Conservation (phyloP, 1,140 invertebrate species). For the Pectinophora gossypiella region DNA sequence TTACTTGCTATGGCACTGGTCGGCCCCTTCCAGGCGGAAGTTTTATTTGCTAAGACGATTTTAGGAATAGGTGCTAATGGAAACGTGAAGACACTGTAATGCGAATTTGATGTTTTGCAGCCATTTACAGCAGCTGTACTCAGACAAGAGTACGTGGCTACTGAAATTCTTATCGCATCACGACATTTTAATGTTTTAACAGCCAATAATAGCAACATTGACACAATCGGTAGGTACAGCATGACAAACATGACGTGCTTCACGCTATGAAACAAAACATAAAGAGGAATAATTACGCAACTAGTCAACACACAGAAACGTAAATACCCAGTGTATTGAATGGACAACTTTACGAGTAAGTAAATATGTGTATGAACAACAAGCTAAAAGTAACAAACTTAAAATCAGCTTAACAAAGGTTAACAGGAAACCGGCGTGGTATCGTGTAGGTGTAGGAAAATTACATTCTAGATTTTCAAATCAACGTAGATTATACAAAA, state of each 20-base stretch:
- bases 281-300: constrained; percentile 28
- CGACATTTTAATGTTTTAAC: constrained; percentile 17
- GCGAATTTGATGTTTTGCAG: too few relatives aligned
- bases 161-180: constrained; percentile 22
- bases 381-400: background rate
- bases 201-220: constrained; percentile 14
- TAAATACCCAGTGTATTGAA: constrained; percentile 12
- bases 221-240: constrained; percentile 16
- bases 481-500: too few relatives aligned
- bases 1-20: too few relatives aligned
- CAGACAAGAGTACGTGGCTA: too few relatives aligned
- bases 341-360: background rate
- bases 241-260: constrained; percentile 27
- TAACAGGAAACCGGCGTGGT: background rate
- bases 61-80: too few relatives aligned
- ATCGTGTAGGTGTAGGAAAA: background rate
- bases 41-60: too few relatives aligned
- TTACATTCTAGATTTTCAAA: background rate
- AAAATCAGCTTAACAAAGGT: background rate
- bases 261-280: constrained; percentile 30
- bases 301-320: constrained; percentile 11
- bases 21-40: too few relatives aligned
- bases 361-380: too few relatives aligned
- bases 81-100: too few relatives aligned
- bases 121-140: too few relatives aligned